Evolutionary conservation across 2,888 invertebrate genomes (phyloP), one percentile per base, ranked within the genome.

Genomic region (Dyspetes luteomarginatus): DNA sequence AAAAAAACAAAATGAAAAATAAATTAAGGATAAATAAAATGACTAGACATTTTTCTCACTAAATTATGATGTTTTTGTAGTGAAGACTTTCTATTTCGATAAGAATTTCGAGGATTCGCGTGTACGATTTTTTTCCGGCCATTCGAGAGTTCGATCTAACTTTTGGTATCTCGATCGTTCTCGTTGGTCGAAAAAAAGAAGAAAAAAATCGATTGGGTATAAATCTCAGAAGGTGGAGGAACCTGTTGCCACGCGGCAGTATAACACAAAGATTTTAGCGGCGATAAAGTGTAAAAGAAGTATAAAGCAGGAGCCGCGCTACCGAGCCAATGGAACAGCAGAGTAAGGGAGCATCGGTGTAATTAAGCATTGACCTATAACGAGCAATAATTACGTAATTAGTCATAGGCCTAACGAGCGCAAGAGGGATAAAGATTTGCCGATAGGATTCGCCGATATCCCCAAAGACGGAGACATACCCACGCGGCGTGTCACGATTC

Each of bases 311-410:
- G 64, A 41, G 24, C 24, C 17, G 15, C 7, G 9, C 67, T n/a
- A 50, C 22, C 4, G 64, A 52, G 55, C 43, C 64, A 68, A 41
- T 50, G 86, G 85, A 85, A 86, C 87, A 81, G 85, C 87, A 45
- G 41, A 68, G 69, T 43, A 84, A 85, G 85, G 87, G 88, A 19
- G 68, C 73, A 68, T 60, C 62, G 69, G 15, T 52, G 77, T 77
- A 90, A 90, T 90, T 90, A 90, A 89, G 89, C 88, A 88, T 88
- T 88, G 89, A 88, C 88, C 90, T 87, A 89, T 90, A 90, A 90
- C 90, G 88, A 89, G 88, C 85, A 82, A 88, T 89, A 90, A 90
- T n/a, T n/a, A n/a, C n/a, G n/a, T n/a, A n/a, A n/a, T 90, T 90
- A 90, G 90, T 90, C 89, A 89, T 89, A 88, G 88, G 67, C 85